A percentile compares a stretch with the other conserved stretches of the same genome.
Evolutionary conservation across 92 coral and sea anemone species (phyloP).

Genomic region (Phenganax subtilis): DNA sequence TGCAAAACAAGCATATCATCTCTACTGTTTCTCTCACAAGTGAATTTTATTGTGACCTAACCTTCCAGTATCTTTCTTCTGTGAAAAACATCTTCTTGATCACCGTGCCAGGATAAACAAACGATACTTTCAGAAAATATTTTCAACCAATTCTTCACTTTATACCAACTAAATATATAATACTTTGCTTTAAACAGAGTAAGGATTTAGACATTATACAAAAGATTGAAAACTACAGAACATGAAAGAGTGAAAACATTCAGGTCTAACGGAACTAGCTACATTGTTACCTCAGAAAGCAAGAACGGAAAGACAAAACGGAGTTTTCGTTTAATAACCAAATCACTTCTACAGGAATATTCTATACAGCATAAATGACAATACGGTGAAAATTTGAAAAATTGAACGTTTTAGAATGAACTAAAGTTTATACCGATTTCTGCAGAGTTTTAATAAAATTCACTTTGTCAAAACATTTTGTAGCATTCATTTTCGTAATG

Average conservation of each 20-base stretch:
- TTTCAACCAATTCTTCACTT: slow-evolving; percentile 20
- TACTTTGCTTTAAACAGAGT: background rate
- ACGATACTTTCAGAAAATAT: slow-evolving; percentile 9
- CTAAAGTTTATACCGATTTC: slow-evolving; percentile 43
- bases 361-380: background rate
- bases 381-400: background rate
- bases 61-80: slow-evolving; percentile 14
- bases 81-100: background rate
- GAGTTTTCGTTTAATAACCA: slow-evolving; percentile 23
- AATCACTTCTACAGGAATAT: slow-evolving; percentile 23
- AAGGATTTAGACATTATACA: background rate
- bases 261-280: background rate
- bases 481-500: slow-evolving; percentile 3
- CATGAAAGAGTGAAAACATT: background rate
- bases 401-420: background rate
- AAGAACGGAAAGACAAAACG: slow-evolving; percentile 16
- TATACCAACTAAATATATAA: slow-evolving; percentile 15
- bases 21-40: too few relatives aligned
- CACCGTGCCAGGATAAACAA: slow-evolving; percentile 5
- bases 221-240: too few relatives aligned
- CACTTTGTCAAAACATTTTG: slow-evolving; percentile 64
- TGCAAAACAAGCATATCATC: too few relatives aligned
- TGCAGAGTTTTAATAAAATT: slow-evolving; percentile 75
- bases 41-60: background rate
- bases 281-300: background rate